phyloP scores from a whole-genome alignment of 2,113 vertebrate species.

The Synchiropus splendidus region DNA sequence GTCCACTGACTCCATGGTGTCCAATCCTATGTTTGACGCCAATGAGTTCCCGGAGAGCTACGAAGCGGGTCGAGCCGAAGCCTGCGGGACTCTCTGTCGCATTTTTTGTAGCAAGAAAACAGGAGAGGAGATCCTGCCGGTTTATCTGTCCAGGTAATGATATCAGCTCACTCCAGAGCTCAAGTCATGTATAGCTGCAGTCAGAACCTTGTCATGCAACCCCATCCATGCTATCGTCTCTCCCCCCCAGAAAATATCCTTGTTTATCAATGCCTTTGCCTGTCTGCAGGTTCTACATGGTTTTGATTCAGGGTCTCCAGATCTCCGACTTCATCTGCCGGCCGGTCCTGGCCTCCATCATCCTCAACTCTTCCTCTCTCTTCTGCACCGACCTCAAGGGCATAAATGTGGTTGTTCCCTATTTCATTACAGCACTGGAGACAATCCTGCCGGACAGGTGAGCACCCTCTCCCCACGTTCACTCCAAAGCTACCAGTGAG shows the following conservation, averaged over 20 bases:
- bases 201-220: no score
- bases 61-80: conserved; percentile 89
- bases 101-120: conserved; percentile 99
- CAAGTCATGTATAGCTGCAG: no score
- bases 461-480: not conserved
- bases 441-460: conserved; percentile 94
- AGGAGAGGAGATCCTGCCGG: conserved; percentile 92
- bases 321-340: conserved; percentile 90
- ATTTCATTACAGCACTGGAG: conserved; percentile 94
- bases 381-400: conserved; percentile 96
- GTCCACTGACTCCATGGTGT: conserved; percentile 90
- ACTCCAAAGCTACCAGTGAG: not conserved
- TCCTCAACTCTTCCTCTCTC: conserved; percentile 89
- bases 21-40: conserved; percentile 84
- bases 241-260: no score
- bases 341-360: conserved; percentile 88
- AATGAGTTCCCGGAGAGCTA: conserved; percentile 94
- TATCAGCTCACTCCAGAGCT: not conserved
- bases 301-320: conserved; percentile 96
- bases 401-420: conserved; percentile 90
- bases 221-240: no score
- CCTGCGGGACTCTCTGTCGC: conserved; percentile 89
- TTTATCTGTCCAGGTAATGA: conserved; percentile 90
- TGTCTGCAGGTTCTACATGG: conserved; percentile 91
- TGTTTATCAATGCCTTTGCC: conserved; percentile 7